Conservation (phyloP, 2,797 vertebrate genomes). For the Acanthopagrus latus region DNA sequence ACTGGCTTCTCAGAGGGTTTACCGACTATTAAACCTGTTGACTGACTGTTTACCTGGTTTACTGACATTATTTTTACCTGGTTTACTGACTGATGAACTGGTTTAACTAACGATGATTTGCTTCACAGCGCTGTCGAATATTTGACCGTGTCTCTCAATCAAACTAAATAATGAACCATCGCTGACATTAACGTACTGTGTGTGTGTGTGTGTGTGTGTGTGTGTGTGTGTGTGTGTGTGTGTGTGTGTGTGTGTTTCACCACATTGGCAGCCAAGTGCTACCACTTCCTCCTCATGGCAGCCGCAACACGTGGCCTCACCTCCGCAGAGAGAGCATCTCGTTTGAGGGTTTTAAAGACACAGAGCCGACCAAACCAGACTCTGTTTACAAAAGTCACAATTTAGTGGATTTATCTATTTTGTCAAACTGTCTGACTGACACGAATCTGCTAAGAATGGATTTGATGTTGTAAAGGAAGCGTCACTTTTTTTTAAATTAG, state of each 20-base stretch:
- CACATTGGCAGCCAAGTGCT: slow-evolving; percentile 58
- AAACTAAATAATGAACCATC: slow-evolving; percentile 42
- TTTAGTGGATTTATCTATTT: neutral
- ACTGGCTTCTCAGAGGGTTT: no score
- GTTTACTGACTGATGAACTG: no score
- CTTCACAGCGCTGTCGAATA: neutral
- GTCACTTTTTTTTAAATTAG: no score
- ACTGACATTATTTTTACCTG: no score
- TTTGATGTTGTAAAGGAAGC: neutral
- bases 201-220: slow-evolving; percentile 16
- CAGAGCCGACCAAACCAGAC: neutral
- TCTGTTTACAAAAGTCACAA: neutral
- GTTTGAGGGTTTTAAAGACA: slow-evolving; percentile 57
- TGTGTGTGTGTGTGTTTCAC: slow-evolving; percentile 42
- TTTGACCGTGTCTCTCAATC: slow-evolving; percentile 7
- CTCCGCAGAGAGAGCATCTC: neutral
- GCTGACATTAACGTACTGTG: neutral
- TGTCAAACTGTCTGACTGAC: neutral
- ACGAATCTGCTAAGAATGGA: neutral
- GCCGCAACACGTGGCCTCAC: slow-evolving; percentile 46
- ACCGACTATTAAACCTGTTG: no score
- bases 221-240: neutral
- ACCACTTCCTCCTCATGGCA: slow-evolving; percentile 69
- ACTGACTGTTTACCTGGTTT: no score
- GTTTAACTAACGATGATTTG: no score